phyloP scores from a whole-genome alignment of 2,797 vertebrate genomes.

The Champsocephalus esox region DNA sequence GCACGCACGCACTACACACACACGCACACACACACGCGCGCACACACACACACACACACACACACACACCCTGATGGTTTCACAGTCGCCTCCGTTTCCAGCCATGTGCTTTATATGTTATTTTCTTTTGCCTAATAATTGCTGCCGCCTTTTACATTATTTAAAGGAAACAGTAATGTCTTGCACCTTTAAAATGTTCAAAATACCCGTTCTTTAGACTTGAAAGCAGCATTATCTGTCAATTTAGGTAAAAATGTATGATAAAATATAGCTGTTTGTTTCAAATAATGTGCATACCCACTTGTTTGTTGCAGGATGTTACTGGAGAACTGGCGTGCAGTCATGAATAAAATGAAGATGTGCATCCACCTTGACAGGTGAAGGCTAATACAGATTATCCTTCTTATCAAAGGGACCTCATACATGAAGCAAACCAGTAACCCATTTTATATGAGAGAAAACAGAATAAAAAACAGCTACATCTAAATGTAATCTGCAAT shows the following conservation, averaged over 20 bases:
- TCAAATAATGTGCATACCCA: neutral
- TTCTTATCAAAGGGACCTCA: slow-evolving; percentile 71
- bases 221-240: slow-evolving; percentile 1
- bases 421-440: slow-evolving; percentile 55
- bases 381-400: slow-evolving; percentile 84
- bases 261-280: neutral
- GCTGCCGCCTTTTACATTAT: neutral
- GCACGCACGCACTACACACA: neutral
- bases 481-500: neutral
- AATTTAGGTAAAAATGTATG: neutral
- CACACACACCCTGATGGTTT: neutral
- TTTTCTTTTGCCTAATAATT: slow-evolving; percentile 15
- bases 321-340: slow-evolving; percentile 41
- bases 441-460: slow-evolving; percentile 41
- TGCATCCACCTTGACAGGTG: slow-evolving; percentile 74
- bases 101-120: neutral
- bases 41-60: slow-evolving; percentile 1
- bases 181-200: neutral
- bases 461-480: neutral
- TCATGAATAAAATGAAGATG: slow-evolving; percentile 60
- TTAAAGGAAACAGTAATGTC: neutral
- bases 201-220: neutral
- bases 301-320: neutral
- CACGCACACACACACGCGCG: neutral
- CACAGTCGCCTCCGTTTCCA: neutral